Evolutionary conservation across 2,888 invertebrate species (phyloP), one percentile per base, ranked within the genome.

Genomic region (Mellilla xanthometata): DNA sequence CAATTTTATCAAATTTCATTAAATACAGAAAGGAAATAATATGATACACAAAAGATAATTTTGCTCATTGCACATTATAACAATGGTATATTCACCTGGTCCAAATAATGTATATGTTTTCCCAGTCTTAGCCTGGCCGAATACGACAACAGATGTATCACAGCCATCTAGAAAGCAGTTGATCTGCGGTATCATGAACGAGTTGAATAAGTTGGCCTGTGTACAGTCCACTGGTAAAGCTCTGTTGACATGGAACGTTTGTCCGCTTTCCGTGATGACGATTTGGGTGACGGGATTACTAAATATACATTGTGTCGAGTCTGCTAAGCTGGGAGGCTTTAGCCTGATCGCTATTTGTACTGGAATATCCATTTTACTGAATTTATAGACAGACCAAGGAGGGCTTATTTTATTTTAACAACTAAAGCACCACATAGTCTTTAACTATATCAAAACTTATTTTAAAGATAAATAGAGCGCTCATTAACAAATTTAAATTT

Each of bases 101-200:
- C 95, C 95, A 78, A 93, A 91, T 22, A 95, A 76, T 0, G 94
- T 94, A 65, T 94, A 94, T 1, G 93, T 93, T 80, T 95, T 95
- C 9, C 95, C 95, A 36, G 93, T 92, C 23, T 87, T 90, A 6
- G 84, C 80, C 69, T 95, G 93, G 0, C 94, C 94, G 64, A 93
- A 92, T 13, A 93, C 91, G 6, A 94, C 93, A 27, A 94, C 91
- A 1, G 94, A 94, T n/a, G 94, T 93, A 80, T 94, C 94, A 68
- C 94, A 94, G 11, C 95, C 95, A 77, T 94, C 94, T 34, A 94
- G 72, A 56, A 94, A 92, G 58, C 92, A 91, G 60, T 91, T 92
- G 12, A 94, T 91, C 65, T 94, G 86, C 2, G 94, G 93, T 63
- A 92, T 90, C 62, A 93, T 92, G 33, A 93, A 91, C 22, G 92